Conservation (phyloP, 2,797 vertebrate species). For the Sebastes steindachneri region DNA sequence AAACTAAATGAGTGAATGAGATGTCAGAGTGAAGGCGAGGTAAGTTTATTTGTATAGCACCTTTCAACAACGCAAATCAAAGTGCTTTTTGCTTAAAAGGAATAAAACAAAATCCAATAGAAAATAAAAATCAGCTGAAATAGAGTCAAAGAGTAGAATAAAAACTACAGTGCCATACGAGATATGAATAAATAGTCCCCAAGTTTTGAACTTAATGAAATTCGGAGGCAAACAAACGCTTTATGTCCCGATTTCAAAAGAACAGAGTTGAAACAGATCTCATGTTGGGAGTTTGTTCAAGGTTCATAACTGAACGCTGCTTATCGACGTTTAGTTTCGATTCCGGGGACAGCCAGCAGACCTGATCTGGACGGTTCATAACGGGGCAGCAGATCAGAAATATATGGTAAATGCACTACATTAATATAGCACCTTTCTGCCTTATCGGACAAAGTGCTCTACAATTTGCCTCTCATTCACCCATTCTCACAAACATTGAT, state of each 20-base stretch:
- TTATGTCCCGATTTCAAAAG: not conserved
- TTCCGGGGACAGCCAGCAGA: not conserved
- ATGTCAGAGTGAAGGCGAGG: conserved; percentile 28
- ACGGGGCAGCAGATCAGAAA: not conserved
- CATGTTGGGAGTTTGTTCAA: not conserved
- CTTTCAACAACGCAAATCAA: not conserved
- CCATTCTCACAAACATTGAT: too few relatives aligned
- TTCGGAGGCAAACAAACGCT: not conserved
- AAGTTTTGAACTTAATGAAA: not conserved
- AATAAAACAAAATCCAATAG: not conserved
- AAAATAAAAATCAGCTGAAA: not conserved
- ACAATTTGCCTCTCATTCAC: too few relatives aligned
- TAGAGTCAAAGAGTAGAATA: not conserved
- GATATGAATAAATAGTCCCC: not conserved
- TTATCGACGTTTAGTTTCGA: not conserved
- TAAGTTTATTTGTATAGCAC: not conserved
- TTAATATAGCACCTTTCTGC: too few relatives aligned
- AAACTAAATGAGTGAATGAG: conserved; percentile 43
- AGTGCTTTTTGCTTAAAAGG: not conserved
- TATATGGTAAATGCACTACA: too few relatives aligned
- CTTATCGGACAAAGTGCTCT: too few relatives aligned
- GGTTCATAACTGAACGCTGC: not conserved
- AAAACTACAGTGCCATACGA: not conserved
- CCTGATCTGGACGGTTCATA: not conserved
- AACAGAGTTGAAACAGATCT: not conserved